Evolutionary conservation across 2,797 vertebrate species (phyloP), one percentile per base, ranked within the genome.

Genomic region (Rhynchonycteris naso): DNA sequence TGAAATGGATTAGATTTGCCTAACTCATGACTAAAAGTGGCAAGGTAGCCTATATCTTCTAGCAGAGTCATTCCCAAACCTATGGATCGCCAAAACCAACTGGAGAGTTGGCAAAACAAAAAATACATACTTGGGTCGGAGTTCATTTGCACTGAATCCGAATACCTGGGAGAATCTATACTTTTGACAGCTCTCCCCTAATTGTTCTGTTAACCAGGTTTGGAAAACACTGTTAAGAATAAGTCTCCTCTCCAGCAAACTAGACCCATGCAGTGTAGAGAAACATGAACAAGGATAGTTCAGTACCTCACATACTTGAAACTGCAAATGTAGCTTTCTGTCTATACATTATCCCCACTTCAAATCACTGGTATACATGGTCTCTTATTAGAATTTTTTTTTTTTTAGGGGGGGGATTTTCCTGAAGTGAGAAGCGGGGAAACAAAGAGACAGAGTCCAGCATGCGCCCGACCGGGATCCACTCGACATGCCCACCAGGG

Each of bases 1-100:
- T 92, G 71, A 89, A 80, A 71, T 82, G 65, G 72, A 65, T 76
- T 50, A 91, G 66, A 59, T 88, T 84, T 95, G 66, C 50, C 56
- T 95, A 89, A 72, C 63, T 90, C 50, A 47, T 71, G 15, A 21
- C 15, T 78, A 91, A 85, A 33, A 88, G 43, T 88, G 24, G 7
- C 81, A 93, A 87, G 22, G 21, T 66, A 50, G 56, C n/a, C 68
- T 82, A 82, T 82, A 71, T 79, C 21, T 83, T 89, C 90, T 91
- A 61, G n/a, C 43, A 88, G 74, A 88, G 30, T 65, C n/a, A 63
- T 91, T 92, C 38, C 82, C 82, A 92, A 90, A 88, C 16, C n/a
- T 47, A 22, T 82, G 15, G 28, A 19, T 85, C 68, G 85, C 59
- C 50, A 61, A 95, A 63, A 61, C 79, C 78, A 93, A 69, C n/a